A percentile compares a stretch with the other conserved stretches of the same genome.
These are phyloP conservation scores for Tetheella fluctuosa DNA, from an alignment of 2,888 invertebrate genomes.

Conservation along the genomic window DNA sequence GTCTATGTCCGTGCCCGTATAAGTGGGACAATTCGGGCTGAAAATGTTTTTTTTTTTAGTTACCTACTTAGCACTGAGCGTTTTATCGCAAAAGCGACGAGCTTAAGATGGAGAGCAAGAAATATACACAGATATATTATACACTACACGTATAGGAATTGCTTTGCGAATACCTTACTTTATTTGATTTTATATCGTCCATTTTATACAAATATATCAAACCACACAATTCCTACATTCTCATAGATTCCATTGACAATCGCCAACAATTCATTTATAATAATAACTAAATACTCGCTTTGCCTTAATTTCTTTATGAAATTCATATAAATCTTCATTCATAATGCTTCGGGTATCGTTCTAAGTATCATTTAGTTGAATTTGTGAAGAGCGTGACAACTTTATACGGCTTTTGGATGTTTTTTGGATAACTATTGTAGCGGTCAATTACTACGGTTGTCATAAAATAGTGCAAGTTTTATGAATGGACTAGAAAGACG, in stretches of 20 bases:
- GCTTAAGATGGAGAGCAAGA: too few species aligned
- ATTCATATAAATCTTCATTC: conserved; percentile 67
- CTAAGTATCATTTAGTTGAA: conserved; percentile 48
- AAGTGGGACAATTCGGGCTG: too few species aligned
- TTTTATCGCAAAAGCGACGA: too few species aligned
- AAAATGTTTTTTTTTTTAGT: too few species aligned
- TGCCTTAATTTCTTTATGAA: conserved; percentile 67
- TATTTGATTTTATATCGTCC: too few species aligned
- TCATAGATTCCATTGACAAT: conserved; percentile 36
- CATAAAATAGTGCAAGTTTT: conserved; percentile 55
- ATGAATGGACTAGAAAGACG: conserved; percentile 49
- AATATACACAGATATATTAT: too few species aligned
- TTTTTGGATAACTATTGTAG: conserved; percentile 58
- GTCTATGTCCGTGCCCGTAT: too few species aligned
- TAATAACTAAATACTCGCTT: conserved; percentile 34
- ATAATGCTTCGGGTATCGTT: conserved; percentile 51
- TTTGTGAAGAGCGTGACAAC: conserved; percentile 62
- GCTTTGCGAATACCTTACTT: too few species aligned
- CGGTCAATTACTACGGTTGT: conserved; percentile 75
- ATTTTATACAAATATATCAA: conserved; percentile 34
- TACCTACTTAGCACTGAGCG: too few species aligned
- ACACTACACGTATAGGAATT: too few species aligned
- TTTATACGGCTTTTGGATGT: conserved; percentile 52
- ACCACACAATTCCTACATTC: conserved; percentile 22
- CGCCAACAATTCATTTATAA: conserved; percentile 25